A percentile compares a stretch with the other conserved stretches of the same genome.
Evolutionary conservation across 2,888 invertebrate genomes (phyloP).

Genomic region (Tanypteryx hageni): DNA sequence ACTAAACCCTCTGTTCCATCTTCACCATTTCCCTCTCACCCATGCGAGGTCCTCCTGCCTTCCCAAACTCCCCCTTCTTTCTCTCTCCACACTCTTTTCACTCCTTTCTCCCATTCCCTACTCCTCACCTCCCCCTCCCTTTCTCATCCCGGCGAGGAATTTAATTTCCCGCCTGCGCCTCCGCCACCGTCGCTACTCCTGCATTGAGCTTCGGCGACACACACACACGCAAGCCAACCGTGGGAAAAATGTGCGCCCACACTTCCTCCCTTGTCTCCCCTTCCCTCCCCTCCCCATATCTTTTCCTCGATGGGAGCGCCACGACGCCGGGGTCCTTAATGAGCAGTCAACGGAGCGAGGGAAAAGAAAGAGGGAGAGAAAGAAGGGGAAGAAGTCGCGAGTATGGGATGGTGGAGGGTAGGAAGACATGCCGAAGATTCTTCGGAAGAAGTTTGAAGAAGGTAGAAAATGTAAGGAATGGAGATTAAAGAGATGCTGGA

Average conservation of each 20-base stretch:
- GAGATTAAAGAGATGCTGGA: background rate
- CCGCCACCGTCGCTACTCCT: background rate
- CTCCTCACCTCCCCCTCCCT: background rate
- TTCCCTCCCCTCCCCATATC: background rate
- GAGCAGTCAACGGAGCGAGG: background rate
- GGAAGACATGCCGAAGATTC: background rate
- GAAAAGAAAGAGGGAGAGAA: background rate
- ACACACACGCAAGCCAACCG: background rate
- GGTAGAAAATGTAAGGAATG: background rate
- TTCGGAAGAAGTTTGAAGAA: background rate
- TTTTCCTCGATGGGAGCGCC: background rate
- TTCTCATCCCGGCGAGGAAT: conserved; percentile 39
- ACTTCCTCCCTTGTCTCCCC: background rate
- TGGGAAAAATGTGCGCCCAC: conserved; percentile 55
- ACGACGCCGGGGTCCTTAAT: background rate
- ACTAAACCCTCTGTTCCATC: background rate
- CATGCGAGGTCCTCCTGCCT: background rate
- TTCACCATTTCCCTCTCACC: background rate
- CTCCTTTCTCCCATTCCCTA: background rate
- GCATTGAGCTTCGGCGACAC: conserved; percentile 20
- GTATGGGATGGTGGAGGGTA: background rate
- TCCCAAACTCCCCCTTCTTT: background rate
- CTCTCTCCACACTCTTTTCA: background rate
- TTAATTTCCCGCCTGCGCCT: conserved; percentile 28
- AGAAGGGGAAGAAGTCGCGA: background rate